A percentile compares a stretch with the other conserved stretches of the same genome.
Evolutionary conservation across 2,888 invertebrate genomes (phyloP).

Genomic region (Epiblema foenella): DNA sequence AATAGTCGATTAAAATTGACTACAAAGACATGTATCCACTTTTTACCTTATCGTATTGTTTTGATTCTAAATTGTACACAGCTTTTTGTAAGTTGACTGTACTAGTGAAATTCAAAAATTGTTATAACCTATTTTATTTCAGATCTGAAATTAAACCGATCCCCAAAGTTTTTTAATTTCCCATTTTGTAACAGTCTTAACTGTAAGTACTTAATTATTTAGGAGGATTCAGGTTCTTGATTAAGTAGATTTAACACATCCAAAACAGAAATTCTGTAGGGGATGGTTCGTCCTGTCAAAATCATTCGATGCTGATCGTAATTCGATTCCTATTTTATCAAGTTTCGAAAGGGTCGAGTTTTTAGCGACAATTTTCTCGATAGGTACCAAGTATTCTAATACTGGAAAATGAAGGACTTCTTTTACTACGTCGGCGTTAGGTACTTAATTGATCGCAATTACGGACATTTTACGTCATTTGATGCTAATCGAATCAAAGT

Average conservation of each 20-base stretch:
- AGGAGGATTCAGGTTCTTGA: slow-evolving; percentile 2
- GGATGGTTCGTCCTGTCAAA: slow-evolving; percentile 16
- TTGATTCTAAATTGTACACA: too few species aligned
- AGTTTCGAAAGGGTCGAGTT: slow-evolving; percentile 11
- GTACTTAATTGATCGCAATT: slow-evolving; percentile 21
- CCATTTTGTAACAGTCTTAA: background rate
- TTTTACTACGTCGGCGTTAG: slow-evolving; percentile 28
- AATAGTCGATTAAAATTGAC: too few species aligned
- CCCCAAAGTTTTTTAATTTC: slow-evolving; percentile 1
- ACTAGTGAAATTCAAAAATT: background rate
- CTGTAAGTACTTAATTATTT: background rate
- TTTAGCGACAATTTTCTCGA: slow-evolving; percentile 22
- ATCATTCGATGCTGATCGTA: slow-evolving; percentile 25
- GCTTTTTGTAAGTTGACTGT: too few species aligned
- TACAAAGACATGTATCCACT: too few species aligned
- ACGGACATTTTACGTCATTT: slow-evolving; percentile 3
- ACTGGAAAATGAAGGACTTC: slow-evolving; percentile 7
- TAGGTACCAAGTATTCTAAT: slow-evolving; percentile 4
- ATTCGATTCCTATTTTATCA: slow-evolving; percentile 27
- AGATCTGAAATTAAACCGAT: slow-evolving; percentile 1
- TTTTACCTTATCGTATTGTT: too few species aligned
- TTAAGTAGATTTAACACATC: slow-evolving; percentile 23
- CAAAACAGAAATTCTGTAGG: slow-evolving; percentile 10
- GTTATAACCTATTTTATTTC: background rate
- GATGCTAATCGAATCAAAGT: slow-evolving; percentile 1